Evolutionary conservation across 2,888 invertebrate species (phyloP), one percentile per base, ranked within the genome.

Genomic region (Charanyca ferruginea): DNA sequence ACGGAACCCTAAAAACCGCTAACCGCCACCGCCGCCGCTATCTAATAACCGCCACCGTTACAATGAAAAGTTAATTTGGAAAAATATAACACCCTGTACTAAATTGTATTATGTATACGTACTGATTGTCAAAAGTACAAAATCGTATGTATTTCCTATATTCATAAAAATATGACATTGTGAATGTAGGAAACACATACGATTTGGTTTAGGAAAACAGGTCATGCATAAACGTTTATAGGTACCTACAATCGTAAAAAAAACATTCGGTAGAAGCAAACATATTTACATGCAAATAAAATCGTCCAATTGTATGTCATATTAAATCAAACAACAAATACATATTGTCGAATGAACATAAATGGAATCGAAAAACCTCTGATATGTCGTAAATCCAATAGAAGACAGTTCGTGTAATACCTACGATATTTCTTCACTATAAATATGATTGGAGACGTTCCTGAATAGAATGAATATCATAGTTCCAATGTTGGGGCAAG

Each of bases 281-380:
- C 57, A 57, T 64, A 55, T 61, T 68, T 48, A 74, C 65, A 79
- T 70, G 60, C 57, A 70, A 79, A 79, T 75, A 70, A 59, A 63
- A 79, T 63, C 51, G 57, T 69, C 60, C 70, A 70, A 75, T 77
- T 79, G 57, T 58, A 66, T 49, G 77, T 66, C 77, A 64, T 64
- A 70, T 63, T 79, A 77, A 75, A 76, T 75, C 80, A 77, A 76
- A 76, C 53, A 66, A 65, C 64, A 60, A 66, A 76, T 64, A 66
- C 62, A 63, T 66, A 63, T 58, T 54, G 60, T 67, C 61, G 44
- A 61, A 73, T 62, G 59, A 75, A 68, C 61, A 65, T 68, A 75
- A 79, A 79, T 59, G 74, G 74, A 79, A 74, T 61, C 79, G 79
- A 74, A 62, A 78, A 79, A 79, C 54, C 49, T 61, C 58, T 66